Evolutionary conservation across 2,113 vertebrate species (phyloP).

Genomic region (Motacilla tschutschensis): DNA sequence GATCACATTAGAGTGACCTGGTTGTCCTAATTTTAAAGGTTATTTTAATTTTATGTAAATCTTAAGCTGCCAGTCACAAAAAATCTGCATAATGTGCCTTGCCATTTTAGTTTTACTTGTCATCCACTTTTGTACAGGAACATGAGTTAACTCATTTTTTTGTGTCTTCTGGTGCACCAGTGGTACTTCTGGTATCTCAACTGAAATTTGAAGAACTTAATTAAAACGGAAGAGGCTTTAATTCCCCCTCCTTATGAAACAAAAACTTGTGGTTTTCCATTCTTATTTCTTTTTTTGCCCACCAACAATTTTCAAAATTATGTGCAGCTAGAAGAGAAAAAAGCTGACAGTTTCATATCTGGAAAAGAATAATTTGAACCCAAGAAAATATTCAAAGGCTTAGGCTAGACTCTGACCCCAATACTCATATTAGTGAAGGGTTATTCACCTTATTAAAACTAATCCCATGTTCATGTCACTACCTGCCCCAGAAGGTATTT

Average conservation of each 20-base stretch:
- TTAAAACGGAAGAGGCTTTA: background rate
- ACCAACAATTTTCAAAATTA: background rate
- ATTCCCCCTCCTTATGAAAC: background rate
- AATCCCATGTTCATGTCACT: conserved; percentile 31
- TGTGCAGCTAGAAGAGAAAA: background rate
- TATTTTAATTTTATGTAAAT: conserved; percentile 60
- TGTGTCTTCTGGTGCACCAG: background rate
- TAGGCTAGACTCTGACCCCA: conserved; percentile 10
- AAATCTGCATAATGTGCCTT: conserved; percentile 26
- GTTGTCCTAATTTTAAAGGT: conserved; percentile 48
- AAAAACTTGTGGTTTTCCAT: background rate
- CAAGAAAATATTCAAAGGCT: background rate
- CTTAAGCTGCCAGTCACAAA: conserved; percentile 12
- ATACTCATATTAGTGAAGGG: background rate
- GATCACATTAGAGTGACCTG: conserved; percentile 41
- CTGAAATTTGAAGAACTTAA: conserved; percentile 5
- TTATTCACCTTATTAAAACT: conserved; percentile 49
- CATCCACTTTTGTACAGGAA: conserved; percentile 9
- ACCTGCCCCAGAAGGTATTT: conserved; percentile 27
- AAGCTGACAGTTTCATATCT: background rate
- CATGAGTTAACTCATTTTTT: background rate
- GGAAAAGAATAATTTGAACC: background rate
- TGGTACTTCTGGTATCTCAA: background rate
- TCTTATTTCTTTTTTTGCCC: background rate
- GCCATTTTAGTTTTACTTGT: conserved; percentile 34